Base-by-base conservation (phyloP, 2,113 vertebrate genomes). In the Semnornis frantzii region DNA sequence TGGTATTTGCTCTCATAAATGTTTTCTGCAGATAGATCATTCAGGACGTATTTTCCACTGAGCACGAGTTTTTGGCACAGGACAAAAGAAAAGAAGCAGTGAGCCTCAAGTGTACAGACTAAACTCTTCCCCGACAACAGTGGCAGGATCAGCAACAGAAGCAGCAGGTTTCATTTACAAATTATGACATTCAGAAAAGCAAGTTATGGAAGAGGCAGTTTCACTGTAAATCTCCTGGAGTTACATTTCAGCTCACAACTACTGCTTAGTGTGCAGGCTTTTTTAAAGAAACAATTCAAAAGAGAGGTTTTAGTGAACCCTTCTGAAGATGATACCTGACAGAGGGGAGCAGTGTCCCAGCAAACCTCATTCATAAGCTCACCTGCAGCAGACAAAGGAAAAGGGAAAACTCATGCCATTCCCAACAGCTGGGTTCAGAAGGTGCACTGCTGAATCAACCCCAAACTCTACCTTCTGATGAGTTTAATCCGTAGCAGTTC, bases 131-230 rank as follows among this genome's bases (percentile, higher is more conserved):
- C 23, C 50, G 63, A 48, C 87, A 91, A 79, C 84, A 85, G 87
- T 33, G 85, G 87, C 89, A 92, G 89, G 71, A 92, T 87, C 85
- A 87, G 82, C 55, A 85, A 82, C 66, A 74, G 91, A 93, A 95
- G 88, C 88, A 92, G 91, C 55, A 91, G 87, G 66, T 94, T 95
- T 85, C 85, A 76, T 87, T 81, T 79, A 78, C 87, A 92, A 89
- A 94, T 4, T 12, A 95, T 89, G 82, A 37, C 84, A 59, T 46
- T 84, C 66, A 78, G 74, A 79, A 57, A 82, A 94, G 37, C 3
- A 2, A 91, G 55, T 55, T 73, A 76, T 4, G 23, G 66, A 69
- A 85, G 70, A 62, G 25, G 20, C 44, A 86, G 72, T 76, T 79
- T 58, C 34, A 46, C 25, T 80, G 39, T 59, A 79, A 82, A 85